A percentile compares a stretch with the other conserved stretches of the same genome.
Evolutionary conservation across 1,140 invertebrate species (phyloP).

Genomic region (Danaus melanippus): DNA sequence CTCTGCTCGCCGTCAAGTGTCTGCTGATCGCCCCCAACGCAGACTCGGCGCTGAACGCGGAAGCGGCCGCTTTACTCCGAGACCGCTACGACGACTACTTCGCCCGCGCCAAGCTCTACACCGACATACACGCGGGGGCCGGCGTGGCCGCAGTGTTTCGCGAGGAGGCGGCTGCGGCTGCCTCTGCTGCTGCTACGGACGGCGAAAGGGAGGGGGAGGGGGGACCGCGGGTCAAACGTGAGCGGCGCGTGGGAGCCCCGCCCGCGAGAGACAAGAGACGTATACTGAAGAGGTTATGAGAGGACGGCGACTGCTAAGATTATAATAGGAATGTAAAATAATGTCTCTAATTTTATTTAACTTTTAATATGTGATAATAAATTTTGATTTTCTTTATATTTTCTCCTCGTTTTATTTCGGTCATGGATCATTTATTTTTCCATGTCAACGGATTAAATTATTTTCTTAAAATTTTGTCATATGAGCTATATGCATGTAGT

Average conservation of each 20-base stretch:
- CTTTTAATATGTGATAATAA: constrained; percentile 6
- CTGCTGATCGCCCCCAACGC: constrained; percentile 60
- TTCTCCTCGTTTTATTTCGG: not conserved
- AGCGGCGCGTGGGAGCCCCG: constrained; percentile 27
- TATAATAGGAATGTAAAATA: constrained; percentile 5
- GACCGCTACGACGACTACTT: constrained; percentile 58
- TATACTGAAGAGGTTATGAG: constrained; percentile 59
- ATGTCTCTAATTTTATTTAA: constrained; percentile 12
- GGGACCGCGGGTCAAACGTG: constrained; percentile 37
- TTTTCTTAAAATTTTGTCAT: too few relatives aligned
- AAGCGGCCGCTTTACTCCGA: constrained; percentile 52
- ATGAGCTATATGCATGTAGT: not conserved
- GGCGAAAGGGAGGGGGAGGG: constrained; percentile 7
- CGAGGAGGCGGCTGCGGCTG: constrained; percentile 2
- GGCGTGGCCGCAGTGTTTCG: constrained; percentile 8
- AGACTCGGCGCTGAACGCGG: constrained; percentile 61
- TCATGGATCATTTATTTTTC: too few relatives aligned
- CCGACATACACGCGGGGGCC: constrained; percentile 52
- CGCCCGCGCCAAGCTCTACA: constrained; percentile 56
- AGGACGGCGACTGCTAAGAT: not conserved
- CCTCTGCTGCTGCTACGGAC: not conserved
- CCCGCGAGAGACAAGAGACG: constrained; percentile 35
- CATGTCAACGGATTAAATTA: too few relatives aligned
- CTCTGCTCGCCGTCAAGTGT: constrained; percentile 82
- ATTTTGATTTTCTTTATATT: constrained; percentile 4